Percentiles rank a stretch among this genome's conserved stretches.
These are phyloP conservation scores for Crocallis elinguaria DNA, from an alignment of 2,888 invertebrate species.

Conservation along the genomic window DNA sequence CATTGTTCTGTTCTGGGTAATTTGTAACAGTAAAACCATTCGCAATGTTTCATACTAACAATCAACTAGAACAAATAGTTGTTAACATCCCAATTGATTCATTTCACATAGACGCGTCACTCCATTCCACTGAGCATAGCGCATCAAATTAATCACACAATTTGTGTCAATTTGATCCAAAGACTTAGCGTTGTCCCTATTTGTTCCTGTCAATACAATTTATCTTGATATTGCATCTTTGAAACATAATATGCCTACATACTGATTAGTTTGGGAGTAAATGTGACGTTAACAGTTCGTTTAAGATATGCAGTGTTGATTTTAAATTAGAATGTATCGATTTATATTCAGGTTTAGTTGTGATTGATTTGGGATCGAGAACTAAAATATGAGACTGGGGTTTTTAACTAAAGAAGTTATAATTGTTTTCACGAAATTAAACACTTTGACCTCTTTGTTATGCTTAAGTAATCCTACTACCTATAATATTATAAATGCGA, in stretches of 20 bases:
- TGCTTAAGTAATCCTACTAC: no score
- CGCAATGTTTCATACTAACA: neutral
- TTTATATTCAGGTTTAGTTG: constrained; percentile 10
- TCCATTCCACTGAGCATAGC: constrained; percentile 1
- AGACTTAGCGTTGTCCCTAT: constrained; percentile 24
- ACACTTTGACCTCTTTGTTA: no score
- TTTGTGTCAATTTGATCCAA: constrained; percentile 29
- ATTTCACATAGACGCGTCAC: constrained; percentile 18
- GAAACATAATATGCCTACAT: constrained; percentile 21
- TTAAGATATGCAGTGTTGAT: constrained; percentile 25
- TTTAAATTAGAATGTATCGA: constrained; percentile 9
- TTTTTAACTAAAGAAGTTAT: no score
- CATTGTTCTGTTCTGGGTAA: neutral
- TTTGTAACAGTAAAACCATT: neutral
- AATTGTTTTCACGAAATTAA: no score
- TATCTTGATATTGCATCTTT: constrained; percentile 25
- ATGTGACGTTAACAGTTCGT: constrained; percentile 22
- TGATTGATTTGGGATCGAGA: neutral
- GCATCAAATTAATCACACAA: constrained; percentile 33
- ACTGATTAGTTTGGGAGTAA: constrained; percentile 6
- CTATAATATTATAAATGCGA: no score
- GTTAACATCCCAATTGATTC: constrained; percentile 15
- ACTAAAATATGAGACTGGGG: no score
- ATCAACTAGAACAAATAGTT: constrained; percentile 6
- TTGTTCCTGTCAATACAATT: constrained; percentile 28